Evolutionary conservation across 2,797 vertebrate genomes (phyloP).

Genomic region (Falco berigora): DNA sequence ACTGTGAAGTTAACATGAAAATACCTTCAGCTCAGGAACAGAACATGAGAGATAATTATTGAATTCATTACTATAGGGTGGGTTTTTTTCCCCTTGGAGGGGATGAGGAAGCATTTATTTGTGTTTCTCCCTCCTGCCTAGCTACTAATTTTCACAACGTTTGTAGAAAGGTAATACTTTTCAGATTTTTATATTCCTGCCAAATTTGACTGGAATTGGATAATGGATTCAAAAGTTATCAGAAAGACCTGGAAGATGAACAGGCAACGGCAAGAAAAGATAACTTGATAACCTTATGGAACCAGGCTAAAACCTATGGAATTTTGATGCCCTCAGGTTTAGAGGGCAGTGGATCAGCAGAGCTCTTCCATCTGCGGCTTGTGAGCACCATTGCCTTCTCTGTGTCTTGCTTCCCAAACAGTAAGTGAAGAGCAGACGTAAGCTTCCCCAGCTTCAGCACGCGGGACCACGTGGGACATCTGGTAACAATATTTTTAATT

Average conservation of each 20-base stretch:
- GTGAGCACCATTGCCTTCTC: neutral
- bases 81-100: neutral
- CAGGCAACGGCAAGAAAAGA: neutral
- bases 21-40: neutral
- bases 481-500: constrained; percentile 35
- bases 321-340: neutral
- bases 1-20: neutral
- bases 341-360: neutral
- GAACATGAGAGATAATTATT: neutral
- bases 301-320: neutral
- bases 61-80: neutral
- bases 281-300: neutral
- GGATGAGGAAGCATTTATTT: neutral
- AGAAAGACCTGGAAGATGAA: neutral
- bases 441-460: neutral
- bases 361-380: neutral
- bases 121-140: neutral
- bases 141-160: neutral
- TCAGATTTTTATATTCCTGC: neutral
- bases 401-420: neutral
- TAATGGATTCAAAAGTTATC: neutral
- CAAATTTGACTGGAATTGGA: neutral
- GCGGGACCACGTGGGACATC: neutral
- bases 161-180: neutral
- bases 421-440: neutral